Base-by-base conservation (phyloP, 1,140 invertebrate species). In the Polypedilum pembai region DNA sequence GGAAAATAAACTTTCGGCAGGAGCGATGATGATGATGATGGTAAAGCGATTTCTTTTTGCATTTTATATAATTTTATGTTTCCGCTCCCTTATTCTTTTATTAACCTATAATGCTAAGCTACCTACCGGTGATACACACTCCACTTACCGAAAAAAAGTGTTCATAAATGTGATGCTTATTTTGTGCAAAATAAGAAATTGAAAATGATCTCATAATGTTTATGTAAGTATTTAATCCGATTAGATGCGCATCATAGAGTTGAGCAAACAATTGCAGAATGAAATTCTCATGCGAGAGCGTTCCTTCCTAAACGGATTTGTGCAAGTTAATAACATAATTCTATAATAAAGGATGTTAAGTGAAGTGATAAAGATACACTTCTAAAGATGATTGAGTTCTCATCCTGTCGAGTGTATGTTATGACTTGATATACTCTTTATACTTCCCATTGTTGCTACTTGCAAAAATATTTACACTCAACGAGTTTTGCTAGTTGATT, bases 141-240 rank as follows among this genome's bases (percentile, higher is more conserved):
- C 24, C 24, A 5, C 24, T 33, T 33, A 33, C 1, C 24, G 8
- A 4, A 56, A 56, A 56, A n/a, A 56, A 4, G n/a, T 56, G n/a
- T 56, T 56, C 45, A 4, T 56, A 45, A 45, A 45, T 45, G 5
- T 33, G 5, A 33, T 45, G 8, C 45, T 56, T 56, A 15, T 56
- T 56, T 56, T 56, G 45, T 56, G 24, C 24, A 33, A 33, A 33
- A 33, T 33, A 33, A 33, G 24, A 33, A 33, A 33, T 33, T 15
- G 12, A 56, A 56, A 56, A n/a, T 56, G 45, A 56, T 56, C 45
- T 56, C 24, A 5, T 56, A 56, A 56, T 69, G 18, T 20, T 69
- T 69, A 3, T 21, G 65, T 69, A 69, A 69, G 65, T 21, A 69
- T 69, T 69, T 69, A 69, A 69, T 69, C 65, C 65, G 65, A 69